Conservation (phyloP, 2,888 invertebrate genomes). For the Acrobasis suavella region DNA sequence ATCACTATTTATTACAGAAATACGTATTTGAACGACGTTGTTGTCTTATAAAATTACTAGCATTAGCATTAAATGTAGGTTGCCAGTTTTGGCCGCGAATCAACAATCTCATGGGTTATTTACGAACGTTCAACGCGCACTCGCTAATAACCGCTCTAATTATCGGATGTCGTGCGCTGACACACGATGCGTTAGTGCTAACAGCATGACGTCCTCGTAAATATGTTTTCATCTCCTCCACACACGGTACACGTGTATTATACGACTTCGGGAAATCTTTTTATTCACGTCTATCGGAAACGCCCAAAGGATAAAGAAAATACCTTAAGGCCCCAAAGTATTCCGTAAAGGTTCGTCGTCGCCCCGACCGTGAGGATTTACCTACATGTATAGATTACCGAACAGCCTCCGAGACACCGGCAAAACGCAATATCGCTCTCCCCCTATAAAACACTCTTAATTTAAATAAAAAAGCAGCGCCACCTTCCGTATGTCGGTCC, state of each 20-base stretch:
- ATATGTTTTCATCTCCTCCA: slow-evolving; percentile 12
- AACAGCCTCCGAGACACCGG: slow-evolving; percentile 73
- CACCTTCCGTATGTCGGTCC: slow-evolving; percentile 82
- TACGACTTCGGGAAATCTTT: slow-evolving; percentile 39
- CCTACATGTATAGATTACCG: slow-evolving; percentile 66
- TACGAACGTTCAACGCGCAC: slow-evolving; percentile 47
- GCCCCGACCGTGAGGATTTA: slow-evolving; percentile 57
- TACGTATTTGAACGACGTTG: slow-evolving; percentile 28
- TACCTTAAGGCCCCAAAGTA: slow-evolving; percentile 56
- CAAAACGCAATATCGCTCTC: slow-evolving; percentile 80
- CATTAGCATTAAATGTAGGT: slow-evolving; percentile 49
- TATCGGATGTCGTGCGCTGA: slow-evolving; percentile 43
- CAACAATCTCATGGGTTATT: slow-evolving; percentile 66
- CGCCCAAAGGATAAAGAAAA: slow-evolving; percentile 51
- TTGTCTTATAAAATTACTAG: slow-evolving; percentile 46
- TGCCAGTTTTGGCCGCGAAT: slow-evolving; percentile 60
- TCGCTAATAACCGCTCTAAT: slow-evolving; percentile 50
- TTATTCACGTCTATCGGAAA: slow-evolving; percentile 47
- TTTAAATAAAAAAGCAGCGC: slow-evolving; percentile 83
- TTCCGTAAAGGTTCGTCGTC: slow-evolving; percentile 62
- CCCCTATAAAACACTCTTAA: slow-evolving; percentile 82
- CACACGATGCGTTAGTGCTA: slow-evolving; percentile 32
- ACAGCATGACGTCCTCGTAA: slow-evolving; percentile 24
- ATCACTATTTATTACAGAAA: slow-evolving; percentile 35
- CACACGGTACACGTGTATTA: slow-evolving; percentile 30